Evolutionary conservation across 2,888 invertebrate genomes (phyloP).

Genomic region (Apotomis capreana): DNA sequence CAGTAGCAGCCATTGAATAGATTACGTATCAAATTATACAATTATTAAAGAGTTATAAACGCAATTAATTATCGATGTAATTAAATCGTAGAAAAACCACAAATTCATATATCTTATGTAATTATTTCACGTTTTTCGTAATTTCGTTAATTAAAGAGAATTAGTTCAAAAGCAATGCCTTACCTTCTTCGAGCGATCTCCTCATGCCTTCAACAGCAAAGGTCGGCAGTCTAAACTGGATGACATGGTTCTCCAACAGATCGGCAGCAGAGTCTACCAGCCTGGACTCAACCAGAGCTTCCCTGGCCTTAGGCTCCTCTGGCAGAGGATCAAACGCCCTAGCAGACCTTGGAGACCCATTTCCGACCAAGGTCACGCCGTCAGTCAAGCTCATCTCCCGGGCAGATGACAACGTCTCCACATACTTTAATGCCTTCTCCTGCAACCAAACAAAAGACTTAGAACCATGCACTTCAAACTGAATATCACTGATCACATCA

Average conservation of each 20-base stretch:
- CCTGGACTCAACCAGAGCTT: slow-evolving; percentile 88
- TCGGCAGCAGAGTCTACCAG: slow-evolving; percentile 89
- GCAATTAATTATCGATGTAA: too few species aligned
- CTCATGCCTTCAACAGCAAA: slow-evolving; percentile 89
- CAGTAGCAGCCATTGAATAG: too few species aligned
- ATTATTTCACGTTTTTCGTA: too few species aligned
- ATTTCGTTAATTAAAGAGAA: not conserved
- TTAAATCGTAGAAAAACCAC: too few species aligned
- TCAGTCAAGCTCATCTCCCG: slow-evolving; percentile 84
- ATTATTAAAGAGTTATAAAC: too few species aligned
- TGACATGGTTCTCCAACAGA: slow-evolving; percentile 90
- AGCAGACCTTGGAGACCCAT: slow-evolving; percentile 83
- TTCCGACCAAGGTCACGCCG: slow-evolving; percentile 82
- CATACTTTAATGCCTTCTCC: slow-evolving; percentile 89
- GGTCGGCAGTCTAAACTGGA: slow-evolving; percentile 91
- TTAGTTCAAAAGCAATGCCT: slow-evolving; percentile 15
- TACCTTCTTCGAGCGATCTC: slow-evolving; percentile 92
- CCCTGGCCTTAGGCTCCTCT: slow-evolving; percentile 88
- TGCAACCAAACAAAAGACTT: slow-evolving; percentile 73
- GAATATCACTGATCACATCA: slow-evolving; percentile 40
- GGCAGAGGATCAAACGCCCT: slow-evolving; percentile 86
- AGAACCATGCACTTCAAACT: slow-evolving; percentile 49
- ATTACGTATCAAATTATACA: too few species aligned
- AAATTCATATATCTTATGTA: too few species aligned
- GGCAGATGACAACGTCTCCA: slow-evolving; percentile 81